These are phyloP conservation scores for Crossaster papposus DNA, from an alignment of 53 echinoderm and acorn worm genomes.

Conservation along the genomic window DNA sequence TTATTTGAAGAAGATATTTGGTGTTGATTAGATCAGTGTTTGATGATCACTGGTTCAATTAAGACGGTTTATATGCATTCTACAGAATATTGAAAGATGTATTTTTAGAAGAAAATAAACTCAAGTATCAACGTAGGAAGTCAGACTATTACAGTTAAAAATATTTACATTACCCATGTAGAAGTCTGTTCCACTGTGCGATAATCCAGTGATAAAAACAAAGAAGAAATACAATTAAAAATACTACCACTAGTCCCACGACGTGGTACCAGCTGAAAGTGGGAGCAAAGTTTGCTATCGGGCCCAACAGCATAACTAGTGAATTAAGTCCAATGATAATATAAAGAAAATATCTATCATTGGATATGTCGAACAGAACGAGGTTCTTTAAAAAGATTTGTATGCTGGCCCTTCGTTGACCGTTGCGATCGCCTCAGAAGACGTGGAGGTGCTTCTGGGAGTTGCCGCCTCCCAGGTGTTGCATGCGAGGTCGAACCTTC, in stretches of 20 bases:
- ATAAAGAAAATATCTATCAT: not conserved
- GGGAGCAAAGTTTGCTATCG: not conserved
- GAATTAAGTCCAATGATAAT: not conserved
- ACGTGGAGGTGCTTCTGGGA: not conserved
- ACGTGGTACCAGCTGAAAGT: not conserved
- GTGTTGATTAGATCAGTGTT: not conserved
- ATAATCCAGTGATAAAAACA: not conserved
- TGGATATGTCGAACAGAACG: too few species aligned
- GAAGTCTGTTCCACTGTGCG: not conserved
- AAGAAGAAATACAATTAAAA: not conserved
- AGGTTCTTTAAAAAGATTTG: not conserved
- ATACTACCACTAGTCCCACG: not conserved
- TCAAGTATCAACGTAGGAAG: not conserved
- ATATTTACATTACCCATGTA: not conserved
- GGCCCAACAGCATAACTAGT: not conserved
- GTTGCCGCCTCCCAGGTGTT: not conserved
- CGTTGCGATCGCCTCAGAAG: not conserved
- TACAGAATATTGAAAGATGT: not conserved
- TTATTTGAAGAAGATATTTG: not conserved
- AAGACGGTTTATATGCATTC: not conserved
- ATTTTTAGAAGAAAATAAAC: not conserved
- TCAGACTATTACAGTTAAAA: not conserved
- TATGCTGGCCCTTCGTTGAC: not conserved
- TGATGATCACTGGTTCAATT: not conserved
- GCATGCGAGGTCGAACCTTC: conserved; percentile 1